phyloP scores from a whole-genome alignment of 1,140 invertebrate species.

The Mizuhopecten yessoensis region DNA sequence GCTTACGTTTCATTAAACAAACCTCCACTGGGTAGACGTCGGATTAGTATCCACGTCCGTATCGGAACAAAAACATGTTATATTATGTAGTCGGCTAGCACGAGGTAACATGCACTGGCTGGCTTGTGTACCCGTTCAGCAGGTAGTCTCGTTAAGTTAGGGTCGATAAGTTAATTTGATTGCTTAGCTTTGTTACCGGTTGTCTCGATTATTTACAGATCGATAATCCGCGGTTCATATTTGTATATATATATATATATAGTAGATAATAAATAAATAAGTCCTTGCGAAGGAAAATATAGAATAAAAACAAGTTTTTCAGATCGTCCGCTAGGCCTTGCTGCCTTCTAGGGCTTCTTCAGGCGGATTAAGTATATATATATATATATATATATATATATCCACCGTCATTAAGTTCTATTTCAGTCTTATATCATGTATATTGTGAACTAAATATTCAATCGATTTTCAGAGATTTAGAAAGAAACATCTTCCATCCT shows the following conservation, averaged over 20 bases:
- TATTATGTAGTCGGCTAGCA: neutral
- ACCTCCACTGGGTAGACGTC: neutral
- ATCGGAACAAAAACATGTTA: neutral
- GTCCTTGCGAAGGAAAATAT: too few relatives aligned
- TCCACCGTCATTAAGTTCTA: neutral
- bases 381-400: too few relatives aligned
- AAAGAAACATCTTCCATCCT: too few relatives aligned
- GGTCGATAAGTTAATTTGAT: conserved; percentile 36
- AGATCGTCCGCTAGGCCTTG: too few relatives aligned
- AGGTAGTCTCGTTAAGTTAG: neutral
- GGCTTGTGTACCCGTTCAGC: neutral
- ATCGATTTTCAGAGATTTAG: too few relatives aligned
- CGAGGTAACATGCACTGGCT: neutral
- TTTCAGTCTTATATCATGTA: neutral
- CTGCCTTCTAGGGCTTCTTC: too few relatives aligned
- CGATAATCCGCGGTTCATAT: neutral
- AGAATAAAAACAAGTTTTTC: too few relatives aligned
- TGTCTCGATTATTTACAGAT: neutral
- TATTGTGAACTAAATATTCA: too few relatives aligned
- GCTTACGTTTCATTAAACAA: neutral
- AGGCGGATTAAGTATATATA: too few relatives aligned
- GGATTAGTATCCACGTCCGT: neutral
- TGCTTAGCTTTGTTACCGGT: neutral
- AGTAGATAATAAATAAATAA: too few relatives aligned
- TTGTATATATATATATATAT: too few relatives aligned